These are phyloP conservation scores for Nasonia oneida DNA, from an alignment of 2,888 invertebrate species.

Conservation along the genomic window DNA sequence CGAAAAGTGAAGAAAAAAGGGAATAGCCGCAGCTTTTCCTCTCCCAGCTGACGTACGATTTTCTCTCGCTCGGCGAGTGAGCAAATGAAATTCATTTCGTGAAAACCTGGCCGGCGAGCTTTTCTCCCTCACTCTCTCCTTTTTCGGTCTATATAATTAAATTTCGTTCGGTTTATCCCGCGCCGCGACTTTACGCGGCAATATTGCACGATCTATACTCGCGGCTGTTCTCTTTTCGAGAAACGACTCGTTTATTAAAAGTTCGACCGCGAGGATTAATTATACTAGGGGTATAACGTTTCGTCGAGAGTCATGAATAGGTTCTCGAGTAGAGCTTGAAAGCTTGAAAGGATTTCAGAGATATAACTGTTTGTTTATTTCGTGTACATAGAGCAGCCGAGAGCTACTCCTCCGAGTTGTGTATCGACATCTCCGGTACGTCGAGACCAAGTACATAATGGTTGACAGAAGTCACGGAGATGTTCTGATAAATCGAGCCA, in stretches of 20 bases:
- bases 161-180: slow-evolving; percentile 39
- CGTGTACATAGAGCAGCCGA: too few relatives aligned
- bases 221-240: not conserved
- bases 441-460: not conserved
- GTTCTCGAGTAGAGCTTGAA: too few relatives aligned
- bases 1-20: not conserved
- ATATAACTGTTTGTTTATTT: too few relatives aligned
- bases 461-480: not conserved
- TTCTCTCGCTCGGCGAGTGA: not conserved
- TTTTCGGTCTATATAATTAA: slow-evolving; percentile 42
- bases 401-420: not conserved
- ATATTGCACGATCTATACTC: not conserved
- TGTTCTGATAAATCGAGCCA: not conserved
- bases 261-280: not conserved
- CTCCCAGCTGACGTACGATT: slow-evolving; percentile 35
- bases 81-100: slow-evolving; percentile 59
- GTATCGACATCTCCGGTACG: not conserved
- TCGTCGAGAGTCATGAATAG: not conserved
- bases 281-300: not conserved
- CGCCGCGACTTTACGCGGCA: not conserved
- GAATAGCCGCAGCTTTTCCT: not conserved
- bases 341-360: too few relatives aligned
- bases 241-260: not conserved
- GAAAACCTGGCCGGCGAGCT: slow-evolving; percentile 25
- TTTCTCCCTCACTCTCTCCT: not conserved